phyloP scores from a whole-genome alignment of 2,113 vertebrate genomes.

The Nestor notabilis region DNA sequence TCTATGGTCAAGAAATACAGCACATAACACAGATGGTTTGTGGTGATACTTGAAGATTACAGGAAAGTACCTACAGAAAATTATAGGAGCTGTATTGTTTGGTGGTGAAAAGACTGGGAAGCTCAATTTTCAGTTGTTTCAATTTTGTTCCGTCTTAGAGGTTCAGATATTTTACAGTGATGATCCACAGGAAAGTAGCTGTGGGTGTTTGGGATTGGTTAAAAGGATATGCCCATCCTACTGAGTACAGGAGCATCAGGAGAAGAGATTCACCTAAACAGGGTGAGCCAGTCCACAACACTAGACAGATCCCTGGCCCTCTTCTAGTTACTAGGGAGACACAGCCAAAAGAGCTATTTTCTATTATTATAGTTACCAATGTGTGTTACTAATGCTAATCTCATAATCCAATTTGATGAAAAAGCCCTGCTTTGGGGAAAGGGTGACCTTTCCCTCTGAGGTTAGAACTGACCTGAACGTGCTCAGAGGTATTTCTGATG shows the following conservation, averaged over 20 bases:
- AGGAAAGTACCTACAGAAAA: neutral
- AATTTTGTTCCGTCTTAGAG: neutral
- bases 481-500: neutral
- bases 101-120: neutral
- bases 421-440: neutral
- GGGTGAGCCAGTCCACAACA: neutral
- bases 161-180: neutral
- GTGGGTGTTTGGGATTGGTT: neutral
- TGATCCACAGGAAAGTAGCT: neutral
- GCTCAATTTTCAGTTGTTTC: neutral
- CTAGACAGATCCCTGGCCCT: neutral
- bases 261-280: neutral
- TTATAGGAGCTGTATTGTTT: neutral
- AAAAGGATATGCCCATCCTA: neutral
- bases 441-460: neutral
- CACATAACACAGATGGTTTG: neutral
- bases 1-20: neutral
- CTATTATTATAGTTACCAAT: neutral
- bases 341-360: neutral
- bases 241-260: neutral
- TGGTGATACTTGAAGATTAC: neutral
- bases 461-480: neutral
- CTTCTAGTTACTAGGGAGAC: neutral
- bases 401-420: conserved; percentile 21
- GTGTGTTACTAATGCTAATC: neutral